Evolutionary conservation across 2,888 invertebrate genomes (phyloP).

Genomic region (Melanargia galathea): DNA sequence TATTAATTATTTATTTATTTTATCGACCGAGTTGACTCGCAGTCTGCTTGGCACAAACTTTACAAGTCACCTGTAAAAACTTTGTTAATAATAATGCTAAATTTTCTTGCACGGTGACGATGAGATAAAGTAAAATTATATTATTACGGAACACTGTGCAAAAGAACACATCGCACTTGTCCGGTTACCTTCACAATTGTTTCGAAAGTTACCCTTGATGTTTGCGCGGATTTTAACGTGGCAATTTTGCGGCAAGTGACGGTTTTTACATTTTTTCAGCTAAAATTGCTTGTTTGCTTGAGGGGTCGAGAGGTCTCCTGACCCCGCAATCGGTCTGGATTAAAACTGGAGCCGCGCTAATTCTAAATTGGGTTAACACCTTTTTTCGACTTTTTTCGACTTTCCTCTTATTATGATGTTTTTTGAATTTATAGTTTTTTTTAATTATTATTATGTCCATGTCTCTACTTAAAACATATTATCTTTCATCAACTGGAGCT

Average conservation of each 20-base stretch:
- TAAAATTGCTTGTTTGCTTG: conserved; percentile 33
- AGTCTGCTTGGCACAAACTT: too few relatives aligned
- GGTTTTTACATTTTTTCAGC: conserved; percentile 28
- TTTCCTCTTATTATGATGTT: neutral
- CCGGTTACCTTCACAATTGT: conserved; percentile 49
- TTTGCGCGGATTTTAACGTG: conserved; percentile 44
- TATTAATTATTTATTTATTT: too few relatives aligned
- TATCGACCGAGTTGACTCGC: too few relatives aligned
- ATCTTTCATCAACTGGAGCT: too few relatives aligned
- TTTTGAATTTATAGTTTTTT: too few relatives aligned
- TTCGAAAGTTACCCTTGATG: conserved; percentile 58
- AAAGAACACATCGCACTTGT: neutral
- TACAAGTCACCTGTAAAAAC: too few relatives aligned
- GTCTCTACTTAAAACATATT: too few relatives aligned
- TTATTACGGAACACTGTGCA: neutral
- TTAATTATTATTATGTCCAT: too few relatives aligned
- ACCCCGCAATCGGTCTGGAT: conserved; percentile 7
- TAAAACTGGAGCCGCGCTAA: conserved; percentile 17
- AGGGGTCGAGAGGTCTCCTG: conserved; percentile 23
- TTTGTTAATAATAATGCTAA: too few relatives aligned
- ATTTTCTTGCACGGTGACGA: too few relatives aligned
- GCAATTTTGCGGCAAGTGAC: conserved; percentile 34
- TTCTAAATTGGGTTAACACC: conserved; percentile 30
- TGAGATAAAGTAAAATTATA: neutral
- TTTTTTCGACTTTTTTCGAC: neutral